A percentile compares a stretch with the other conserved stretches of the same genome.
These are phyloP conservation scores for Cyanoramphus novaezelandiae DNA, from an alignment of 2,113 vertebrate species.

Conservation along the genomic window DNA sequence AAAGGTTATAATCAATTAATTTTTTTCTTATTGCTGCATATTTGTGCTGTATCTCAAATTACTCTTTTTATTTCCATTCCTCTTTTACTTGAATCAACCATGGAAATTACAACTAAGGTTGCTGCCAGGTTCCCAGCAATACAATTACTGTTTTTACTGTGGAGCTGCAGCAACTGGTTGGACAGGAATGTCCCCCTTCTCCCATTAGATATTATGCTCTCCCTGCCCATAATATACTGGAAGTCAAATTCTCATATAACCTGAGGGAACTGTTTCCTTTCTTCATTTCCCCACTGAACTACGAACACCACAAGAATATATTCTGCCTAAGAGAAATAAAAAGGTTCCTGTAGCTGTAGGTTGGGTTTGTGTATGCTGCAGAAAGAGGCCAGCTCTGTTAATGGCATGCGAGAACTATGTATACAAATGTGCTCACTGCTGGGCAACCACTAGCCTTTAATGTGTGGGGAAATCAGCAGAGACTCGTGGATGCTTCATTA, in stretches of 20 bases:
- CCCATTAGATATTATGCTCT: not conserved
- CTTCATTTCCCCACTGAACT: not conserved
- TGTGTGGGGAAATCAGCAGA: conserved; percentile 4
- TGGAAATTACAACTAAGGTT: not conserved
- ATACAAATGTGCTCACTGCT: not conserved
- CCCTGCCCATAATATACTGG: not conserved
- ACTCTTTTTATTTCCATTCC: not conserved
- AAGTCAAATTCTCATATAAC: not conserved
- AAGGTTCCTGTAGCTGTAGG: not conserved
- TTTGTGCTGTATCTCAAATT: not conserved
- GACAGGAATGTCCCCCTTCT: not conserved
- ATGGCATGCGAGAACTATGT: not conserved
- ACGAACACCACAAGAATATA: not conserved
- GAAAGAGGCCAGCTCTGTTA: conserved; percentile 23
- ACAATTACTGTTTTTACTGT: not conserved
- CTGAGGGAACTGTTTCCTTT: not conserved
- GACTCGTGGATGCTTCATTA: conserved; percentile 21
- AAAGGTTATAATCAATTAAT: not conserved
- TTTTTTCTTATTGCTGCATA: not conserved
- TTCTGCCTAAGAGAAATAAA: conserved; percentile 15
- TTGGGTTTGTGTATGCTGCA: not conserved
- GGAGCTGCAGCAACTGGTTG: not conserved
- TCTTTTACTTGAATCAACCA: not conserved
- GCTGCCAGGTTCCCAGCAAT: not conserved
- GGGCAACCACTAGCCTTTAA: not conserved